These are phyloP conservation scores for Dreissena polymorpha DNA, from an alignment of 1,140 invertebrate species.

Conservation along the genomic window DNA sequence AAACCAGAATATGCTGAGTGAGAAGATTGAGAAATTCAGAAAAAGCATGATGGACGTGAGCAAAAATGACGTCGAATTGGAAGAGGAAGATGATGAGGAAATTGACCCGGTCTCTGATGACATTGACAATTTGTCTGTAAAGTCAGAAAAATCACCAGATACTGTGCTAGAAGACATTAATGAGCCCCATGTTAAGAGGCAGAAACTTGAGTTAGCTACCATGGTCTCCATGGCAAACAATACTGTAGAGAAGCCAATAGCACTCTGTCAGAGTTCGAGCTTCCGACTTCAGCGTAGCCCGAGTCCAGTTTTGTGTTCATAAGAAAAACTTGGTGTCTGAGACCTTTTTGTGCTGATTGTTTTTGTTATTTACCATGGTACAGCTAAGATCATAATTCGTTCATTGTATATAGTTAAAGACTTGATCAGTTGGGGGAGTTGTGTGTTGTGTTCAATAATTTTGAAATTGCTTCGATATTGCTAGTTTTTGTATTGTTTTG, in stretches of 20 bases:
- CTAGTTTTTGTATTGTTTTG: not conserved
- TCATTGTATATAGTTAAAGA: conserved; percentile 4
- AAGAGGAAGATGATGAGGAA: conserved; percentile 63
- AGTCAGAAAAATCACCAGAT: conserved; percentile 21
- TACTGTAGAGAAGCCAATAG: conserved; percentile 5
- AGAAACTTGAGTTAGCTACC: conserved; percentile 14
- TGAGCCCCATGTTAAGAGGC: conserved; percentile 17
- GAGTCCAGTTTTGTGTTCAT: conserved; percentile 53
- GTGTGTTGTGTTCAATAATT: not conserved
- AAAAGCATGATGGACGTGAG: conserved; percentile 56
- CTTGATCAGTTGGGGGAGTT: not conserved
- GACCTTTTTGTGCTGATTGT: too few species aligned
- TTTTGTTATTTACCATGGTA: too few species aligned
- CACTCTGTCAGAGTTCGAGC: conserved; percentile 19
- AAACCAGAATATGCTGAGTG: conserved; percentile 42
- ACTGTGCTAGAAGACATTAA: not conserved
- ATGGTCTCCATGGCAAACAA: not conserved
- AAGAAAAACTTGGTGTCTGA: not conserved
- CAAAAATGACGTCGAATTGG: conserved; percentile 51
- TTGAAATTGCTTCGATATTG: not conserved
- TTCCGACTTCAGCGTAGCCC: conserved; percentile 40
- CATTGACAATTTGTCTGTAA: conserved; percentile 24
- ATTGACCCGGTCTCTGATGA: conserved; percentile 53
- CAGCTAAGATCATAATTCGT: not conserved
- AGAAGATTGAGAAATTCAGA: conserved; percentile 76